Percentiles rank a stretch among this genome's conserved stretches.
Evolutionary conservation across 2,797 vertebrate species (phyloP).

Genomic region (Toxotes lorentzi): DNA sequence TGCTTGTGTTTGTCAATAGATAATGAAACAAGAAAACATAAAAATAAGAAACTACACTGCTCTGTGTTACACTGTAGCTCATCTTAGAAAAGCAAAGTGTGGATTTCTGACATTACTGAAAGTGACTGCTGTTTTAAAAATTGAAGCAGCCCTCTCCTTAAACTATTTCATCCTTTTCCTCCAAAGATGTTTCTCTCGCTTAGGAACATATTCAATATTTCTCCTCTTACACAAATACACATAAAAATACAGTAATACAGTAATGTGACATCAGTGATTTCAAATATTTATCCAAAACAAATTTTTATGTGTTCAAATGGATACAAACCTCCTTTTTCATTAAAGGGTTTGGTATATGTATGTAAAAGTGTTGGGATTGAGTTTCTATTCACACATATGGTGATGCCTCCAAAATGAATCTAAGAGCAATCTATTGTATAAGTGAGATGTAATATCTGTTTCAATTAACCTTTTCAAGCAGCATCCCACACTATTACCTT

Average conservation of each 20-base stretch:
- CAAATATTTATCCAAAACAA: conserved; percentile 22
- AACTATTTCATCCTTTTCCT: conserved; percentile 29
- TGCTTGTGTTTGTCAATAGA: not conserved
- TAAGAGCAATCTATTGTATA: not conserved
- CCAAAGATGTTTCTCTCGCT: conserved; percentile 26
- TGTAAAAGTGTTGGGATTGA: not conserved
- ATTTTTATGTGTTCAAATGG: not conserved
- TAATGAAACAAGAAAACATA: not conserved
- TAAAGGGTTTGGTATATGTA: not conserved
- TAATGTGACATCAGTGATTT: conserved; percentile 12
- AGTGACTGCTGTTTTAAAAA: conserved; percentile 57
- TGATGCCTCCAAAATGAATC: not conserved
- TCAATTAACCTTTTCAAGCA: not conserved
- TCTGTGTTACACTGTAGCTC: not conserved
- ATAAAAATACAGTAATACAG: conserved; percentile 37
- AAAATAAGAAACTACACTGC: not conserved
- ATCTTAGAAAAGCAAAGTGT: not conserved
- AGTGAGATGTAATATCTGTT: not conserved
- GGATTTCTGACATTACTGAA: conserved; percentile 30
- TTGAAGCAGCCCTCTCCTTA: conserved; percentile 25
- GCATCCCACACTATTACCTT: not conserved
- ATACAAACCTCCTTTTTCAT: not conserved
- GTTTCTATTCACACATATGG: not conserved
- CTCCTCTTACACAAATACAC: conserved; percentile 13
- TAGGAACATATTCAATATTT: conserved; percentile 37